Evolutionary conservation across 2,113 vertebrate species (phyloP).

Genomic region (Oryzias celebensis): DNA sequence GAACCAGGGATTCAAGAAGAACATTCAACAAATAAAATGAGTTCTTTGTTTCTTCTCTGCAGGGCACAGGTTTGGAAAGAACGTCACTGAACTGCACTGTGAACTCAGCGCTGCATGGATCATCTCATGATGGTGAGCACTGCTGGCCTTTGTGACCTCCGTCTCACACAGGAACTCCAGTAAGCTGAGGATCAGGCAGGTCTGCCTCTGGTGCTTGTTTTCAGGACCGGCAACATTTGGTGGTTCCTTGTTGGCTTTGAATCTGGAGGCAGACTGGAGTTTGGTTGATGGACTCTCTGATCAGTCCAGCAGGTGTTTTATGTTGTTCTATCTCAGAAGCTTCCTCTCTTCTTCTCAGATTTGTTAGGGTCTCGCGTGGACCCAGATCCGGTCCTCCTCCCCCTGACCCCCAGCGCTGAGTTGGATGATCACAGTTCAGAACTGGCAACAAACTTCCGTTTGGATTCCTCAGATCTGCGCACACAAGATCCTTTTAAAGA

Average conservation of each 20-base stretch:
- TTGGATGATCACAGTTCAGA: constrained; percentile 36
- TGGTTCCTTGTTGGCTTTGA: no score
- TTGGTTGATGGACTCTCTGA: no score
- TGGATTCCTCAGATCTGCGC: constrained; percentile 25
- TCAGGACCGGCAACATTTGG: no score
- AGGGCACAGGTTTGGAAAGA: constrained; percentile 84
- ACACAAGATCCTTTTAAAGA: constrained; percentile 22
- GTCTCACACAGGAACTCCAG: no score
- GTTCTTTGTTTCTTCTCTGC: constrained; percentile 1
- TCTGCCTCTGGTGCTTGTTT: no score
- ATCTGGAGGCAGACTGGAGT: not conserved
- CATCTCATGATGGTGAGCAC: no score
- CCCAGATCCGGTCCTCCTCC: constrained; percentile 73
- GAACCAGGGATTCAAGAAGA: no score
- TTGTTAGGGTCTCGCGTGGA: constrained; percentile 64
- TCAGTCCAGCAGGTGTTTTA: not conserved
- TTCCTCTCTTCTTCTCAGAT: constrained; percentile 22
- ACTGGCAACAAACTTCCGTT: not conserved
- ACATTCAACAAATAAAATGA: no score
- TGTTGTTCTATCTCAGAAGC: not conserved
- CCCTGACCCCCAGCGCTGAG: constrained; percentile 76
- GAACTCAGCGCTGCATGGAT: no score
- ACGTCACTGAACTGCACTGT: no score
- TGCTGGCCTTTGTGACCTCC: no score
- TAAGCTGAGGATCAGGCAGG: no score